phyloP scores from a whole-genome alignment of 2,888 invertebrate species.

The Glaucopsyche alexis region DNA sequence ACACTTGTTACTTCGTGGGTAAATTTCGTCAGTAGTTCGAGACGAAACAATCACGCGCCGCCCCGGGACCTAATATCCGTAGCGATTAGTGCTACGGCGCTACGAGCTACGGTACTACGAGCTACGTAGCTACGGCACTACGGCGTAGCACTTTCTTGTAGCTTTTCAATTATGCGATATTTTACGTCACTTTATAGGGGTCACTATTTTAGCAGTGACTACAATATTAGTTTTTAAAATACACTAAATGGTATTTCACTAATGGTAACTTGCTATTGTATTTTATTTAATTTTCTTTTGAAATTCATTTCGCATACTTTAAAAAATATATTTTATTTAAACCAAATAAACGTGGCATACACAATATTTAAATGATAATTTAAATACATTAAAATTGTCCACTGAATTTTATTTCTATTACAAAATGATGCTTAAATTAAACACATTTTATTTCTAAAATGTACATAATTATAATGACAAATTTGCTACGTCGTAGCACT shows the following conservation, averaged over 20 bases:
- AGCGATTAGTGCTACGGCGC: slow-evolving; percentile 61
- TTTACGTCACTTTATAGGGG: too few species aligned
- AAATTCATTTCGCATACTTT: too few species aligned
- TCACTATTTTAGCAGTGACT: too few species aligned
- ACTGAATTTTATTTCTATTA: neutral
- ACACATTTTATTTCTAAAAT: slow-evolving; percentile 16
- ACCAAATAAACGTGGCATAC: too few species aligned
- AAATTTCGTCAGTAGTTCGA: slow-evolving; percentile 23
- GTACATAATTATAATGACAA: slow-evolving; percentile 24
- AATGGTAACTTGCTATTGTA: too few species aligned
- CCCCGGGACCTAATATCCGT: slow-evolving; percentile 56
- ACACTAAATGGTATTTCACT: too few species aligned
- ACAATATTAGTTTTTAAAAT: too few species aligned
- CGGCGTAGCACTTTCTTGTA: slow-evolving; percentile 22
- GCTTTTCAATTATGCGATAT: neutral
- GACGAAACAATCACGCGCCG: slow-evolving; percentile 31
- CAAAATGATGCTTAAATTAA: neutral
- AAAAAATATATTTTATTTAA: too few species aligned
- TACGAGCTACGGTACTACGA: slow-evolving; percentile 44
- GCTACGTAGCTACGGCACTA: neutral
- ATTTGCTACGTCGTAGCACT: slow-evolving; percentile 62
- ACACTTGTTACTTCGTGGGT: slow-evolving; percentile 16
- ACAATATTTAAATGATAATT: too few species aligned
- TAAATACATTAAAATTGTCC: too few species aligned
- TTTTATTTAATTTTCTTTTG: too few species aligned